These are phyloP conservation scores for Nasonia vitripennis DNA, from an alignment of 1,140 invertebrate species.

Conservation along the genomic window DNA sequence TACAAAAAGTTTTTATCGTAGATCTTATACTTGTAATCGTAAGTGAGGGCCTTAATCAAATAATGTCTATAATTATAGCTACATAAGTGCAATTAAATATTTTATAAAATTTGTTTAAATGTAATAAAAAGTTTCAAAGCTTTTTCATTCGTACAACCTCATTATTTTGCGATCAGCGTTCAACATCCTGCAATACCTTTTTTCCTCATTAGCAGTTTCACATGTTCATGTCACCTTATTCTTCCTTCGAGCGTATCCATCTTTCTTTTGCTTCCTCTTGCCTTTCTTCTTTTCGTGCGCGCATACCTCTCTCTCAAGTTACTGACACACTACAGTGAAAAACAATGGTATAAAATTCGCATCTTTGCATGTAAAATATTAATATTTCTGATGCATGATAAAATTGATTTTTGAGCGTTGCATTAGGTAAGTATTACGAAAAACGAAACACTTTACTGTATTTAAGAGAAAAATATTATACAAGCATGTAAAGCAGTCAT, in stretches of 20 bases:
- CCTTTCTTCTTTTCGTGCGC: background rate
- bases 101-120: background rate
- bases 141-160: background rate
- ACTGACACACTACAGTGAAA: background rate
- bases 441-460: too few species aligned
- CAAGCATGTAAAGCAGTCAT: background rate
- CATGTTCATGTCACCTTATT: background rate
- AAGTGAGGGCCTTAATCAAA: background rate
- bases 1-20: background rate
- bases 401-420: too few species aligned
- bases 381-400: too few species aligned
- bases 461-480: background rate
- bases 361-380: too few species aligned
- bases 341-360: background rate
- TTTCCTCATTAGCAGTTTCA: constrained; percentile 18
- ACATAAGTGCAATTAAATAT: background rate
- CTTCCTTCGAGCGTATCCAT: constrained; percentile 7
- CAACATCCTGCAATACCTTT: background rate
- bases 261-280: background rate
- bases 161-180: background rate
- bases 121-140: background rate
- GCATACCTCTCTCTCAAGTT: background rate
- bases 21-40: background rate
- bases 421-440: too few species aligned
- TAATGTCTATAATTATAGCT: background rate